Base-by-base conservation (phyloP, 2,797 vertebrate species). In the Chlorospingus semifuscus region DNA sequence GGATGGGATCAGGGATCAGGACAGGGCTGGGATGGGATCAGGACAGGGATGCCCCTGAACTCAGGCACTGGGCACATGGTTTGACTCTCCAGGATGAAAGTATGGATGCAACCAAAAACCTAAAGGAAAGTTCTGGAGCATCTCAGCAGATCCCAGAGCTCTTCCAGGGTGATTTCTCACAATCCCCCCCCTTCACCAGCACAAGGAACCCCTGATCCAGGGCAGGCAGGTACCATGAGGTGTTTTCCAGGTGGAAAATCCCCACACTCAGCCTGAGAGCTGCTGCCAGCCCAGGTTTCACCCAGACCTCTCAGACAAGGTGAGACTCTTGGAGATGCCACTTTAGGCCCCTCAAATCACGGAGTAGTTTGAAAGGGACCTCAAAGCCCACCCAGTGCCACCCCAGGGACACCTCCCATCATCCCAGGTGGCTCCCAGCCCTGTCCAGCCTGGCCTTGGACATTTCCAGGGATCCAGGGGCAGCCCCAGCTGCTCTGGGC, bases 361-460 rank as follows among this genome's bases (percentile, higher is more conserved):
- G 41, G 47, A 55, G 15, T 8, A 36, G 34, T 47, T 61, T 85
- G 39, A 9, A 47, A 69, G 39, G 7, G 24, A 55, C 6, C 30
- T 61, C 3, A 26, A 30, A 41, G 30, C 41, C 0, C 47, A 34
- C 5, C 71, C 39, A 9, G 16, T 30, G 0, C 50, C 50, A 56
- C 6, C 80, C 24, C 37, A 61, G 12, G 41, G 65, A 55, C 56
- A 78, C 32, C 21, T 49, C 0, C 1, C 37, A 37, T 18, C 9
- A 0, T 6, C 18, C 55, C 47, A 68, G 47, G 47, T 0, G 17
- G 63, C 47, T 55, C 61, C 41, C 11, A 61, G 22, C 18, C 4
- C 15, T 0, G 0, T 27, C 69, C 69, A 68, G 0, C 41, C 61
- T 55, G 47, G 47, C 41, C 41, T n/a, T 5, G 61, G 32, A 0